Evolutionary conservation across 2,888 invertebrate species (phyloP).

Genomic region (Tenodera sinensis): DNA sequence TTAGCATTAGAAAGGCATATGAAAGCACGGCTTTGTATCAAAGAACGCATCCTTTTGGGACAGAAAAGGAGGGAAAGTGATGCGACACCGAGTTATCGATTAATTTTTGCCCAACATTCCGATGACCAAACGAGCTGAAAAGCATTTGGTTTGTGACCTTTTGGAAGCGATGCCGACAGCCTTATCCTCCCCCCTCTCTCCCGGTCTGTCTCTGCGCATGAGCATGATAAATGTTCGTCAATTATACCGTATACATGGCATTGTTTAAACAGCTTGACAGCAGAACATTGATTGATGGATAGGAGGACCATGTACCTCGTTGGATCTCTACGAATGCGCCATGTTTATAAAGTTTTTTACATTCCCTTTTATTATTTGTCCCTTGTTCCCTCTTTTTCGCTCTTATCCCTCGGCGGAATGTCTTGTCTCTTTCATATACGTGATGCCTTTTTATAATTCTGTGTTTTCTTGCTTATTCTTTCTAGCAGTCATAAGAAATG

Average conservation of each 20-base stretch:
- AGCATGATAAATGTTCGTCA: constrained; percentile 22
- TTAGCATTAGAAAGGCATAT: no score
- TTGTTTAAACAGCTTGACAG: constrained; percentile 28
- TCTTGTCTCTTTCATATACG: background rate
- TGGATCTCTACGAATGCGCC: constrained; percentile 12
- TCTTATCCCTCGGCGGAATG: background rate
- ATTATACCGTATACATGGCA: constrained; percentile 27
- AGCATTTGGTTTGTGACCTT: background rate
- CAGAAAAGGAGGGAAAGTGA: background rate
- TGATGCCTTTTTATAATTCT: background rate
- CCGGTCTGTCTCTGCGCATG: background rate
- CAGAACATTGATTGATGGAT: constrained; percentile 27
- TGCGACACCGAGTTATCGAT: background rate
- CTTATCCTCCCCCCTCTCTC: background rate
- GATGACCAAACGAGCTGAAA: background rate
- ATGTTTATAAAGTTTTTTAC: background rate
- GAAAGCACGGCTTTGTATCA: no score
- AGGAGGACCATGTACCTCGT: constrained; percentile 8
- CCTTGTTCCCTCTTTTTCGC: background rate
- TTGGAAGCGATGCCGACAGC: background rate
- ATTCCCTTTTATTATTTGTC: background rate
- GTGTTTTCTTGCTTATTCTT: background rate
- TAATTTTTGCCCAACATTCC: background rate
- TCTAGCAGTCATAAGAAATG: background rate
- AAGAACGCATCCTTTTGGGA: no score